phyloP scores from a whole-genome alignment of 2,797 vertebrate genomes.

The Gallinago stenura region DNA sequence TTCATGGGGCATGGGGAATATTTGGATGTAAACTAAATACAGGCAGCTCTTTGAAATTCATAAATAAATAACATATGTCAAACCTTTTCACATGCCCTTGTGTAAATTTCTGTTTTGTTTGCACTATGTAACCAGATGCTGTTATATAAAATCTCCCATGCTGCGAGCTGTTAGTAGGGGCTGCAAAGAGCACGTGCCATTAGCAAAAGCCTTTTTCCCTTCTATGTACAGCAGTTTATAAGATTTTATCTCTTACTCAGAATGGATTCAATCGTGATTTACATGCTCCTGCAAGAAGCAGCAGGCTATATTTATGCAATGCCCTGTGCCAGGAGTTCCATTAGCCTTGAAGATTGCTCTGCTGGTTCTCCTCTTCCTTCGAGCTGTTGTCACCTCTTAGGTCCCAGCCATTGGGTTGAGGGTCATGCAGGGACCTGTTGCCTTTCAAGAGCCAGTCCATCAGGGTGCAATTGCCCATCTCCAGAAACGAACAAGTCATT shows the following conservation, averaged over 20 bases:
- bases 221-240: background rate
- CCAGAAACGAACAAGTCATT: background rate
- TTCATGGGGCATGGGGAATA: background rate
- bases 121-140: constrained; percentile 38
- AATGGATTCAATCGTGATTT: background rate
- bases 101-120: constrained; percentile 41
- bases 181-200: background rate
- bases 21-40: background rate
- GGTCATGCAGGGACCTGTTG: background rate
- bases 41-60: constrained; percentile 18
- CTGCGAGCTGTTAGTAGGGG: background rate
- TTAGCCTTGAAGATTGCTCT: background rate
- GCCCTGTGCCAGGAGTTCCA: background rate
- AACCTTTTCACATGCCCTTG: constrained; percentile 11
- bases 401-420: background rate
- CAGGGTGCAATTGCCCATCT: rapidly evolving
- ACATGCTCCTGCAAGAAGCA: background rate
- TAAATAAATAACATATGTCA: constrained; percentile 21
- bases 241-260: background rate
- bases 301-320: background rate
- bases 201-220: background rate
- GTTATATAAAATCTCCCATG: constrained; percentile 11
- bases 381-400: background rate
- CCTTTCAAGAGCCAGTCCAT: background rate
- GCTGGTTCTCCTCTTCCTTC: background rate